phyloP scores from a whole-genome alignment of 2,888 invertebrate genomes.

The Eristalis intricaria region DNA sequence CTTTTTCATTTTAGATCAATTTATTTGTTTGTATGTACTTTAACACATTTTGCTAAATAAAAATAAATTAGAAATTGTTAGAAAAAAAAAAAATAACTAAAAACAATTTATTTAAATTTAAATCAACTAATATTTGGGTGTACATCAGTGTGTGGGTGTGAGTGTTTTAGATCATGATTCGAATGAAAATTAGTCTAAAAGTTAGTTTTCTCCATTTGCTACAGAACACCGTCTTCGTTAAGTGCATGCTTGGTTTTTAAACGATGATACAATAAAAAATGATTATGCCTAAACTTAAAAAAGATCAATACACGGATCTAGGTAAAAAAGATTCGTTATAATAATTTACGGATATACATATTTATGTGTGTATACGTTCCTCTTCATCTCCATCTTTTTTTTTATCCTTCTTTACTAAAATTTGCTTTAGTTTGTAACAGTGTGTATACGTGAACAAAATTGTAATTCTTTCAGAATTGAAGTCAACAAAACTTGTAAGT shows the following conservation, averaged over 20 bases:
- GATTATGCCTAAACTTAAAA: slow-evolving; percentile 13
- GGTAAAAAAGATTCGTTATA: not conserved
- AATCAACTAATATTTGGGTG: slow-evolving; percentile 44
- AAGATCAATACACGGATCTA: not conserved
- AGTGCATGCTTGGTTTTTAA: slow-evolving; percentile 32
- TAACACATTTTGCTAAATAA: slow-evolving; percentile 35
- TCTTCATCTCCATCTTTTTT: not conserved
- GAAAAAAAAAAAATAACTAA: not conserved
- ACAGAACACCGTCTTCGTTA: slow-evolving; percentile 2
- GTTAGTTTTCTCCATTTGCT: slow-evolving; percentile 11
- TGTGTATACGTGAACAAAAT: slow-evolving; percentile 8
- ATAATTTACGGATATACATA: not conserved
- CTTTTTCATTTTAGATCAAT: not conserved
- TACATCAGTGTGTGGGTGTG: not conserved
- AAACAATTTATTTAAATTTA: slow-evolving; percentile 35
- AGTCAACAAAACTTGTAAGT: slow-evolving; percentile 51
- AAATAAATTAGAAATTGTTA: slow-evolving; percentile 31
- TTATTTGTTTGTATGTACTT: slow-evolving; percentile 1
- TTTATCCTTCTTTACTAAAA: not conserved
- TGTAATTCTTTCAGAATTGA: slow-evolving; percentile 22
- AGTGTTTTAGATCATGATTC: slow-evolving; percentile 16
- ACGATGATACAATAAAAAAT: not conserved
- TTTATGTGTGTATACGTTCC: not conserved
- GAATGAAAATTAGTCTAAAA: slow-evolving; percentile 18
- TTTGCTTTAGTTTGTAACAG: slow-evolving; percentile 21